Evolutionary conservation across 30 jellyfish, hydroid and myxozoan species (phyloP).

Genomic region (Hydractinia symbiolongicarpus): DNA sequence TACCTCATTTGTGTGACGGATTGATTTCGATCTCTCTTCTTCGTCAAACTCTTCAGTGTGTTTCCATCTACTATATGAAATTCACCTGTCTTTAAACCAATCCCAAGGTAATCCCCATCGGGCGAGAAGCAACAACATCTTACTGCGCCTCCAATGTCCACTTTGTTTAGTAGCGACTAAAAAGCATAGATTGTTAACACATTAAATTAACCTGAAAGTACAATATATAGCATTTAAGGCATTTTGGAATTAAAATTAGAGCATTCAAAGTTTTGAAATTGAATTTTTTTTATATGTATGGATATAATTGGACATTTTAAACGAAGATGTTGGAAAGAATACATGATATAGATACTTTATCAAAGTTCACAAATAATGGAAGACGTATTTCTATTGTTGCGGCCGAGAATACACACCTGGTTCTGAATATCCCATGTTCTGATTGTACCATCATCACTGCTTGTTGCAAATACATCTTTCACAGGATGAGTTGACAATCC

Average conservation of each 20-base stretch:
- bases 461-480: conserved; percentile 64
- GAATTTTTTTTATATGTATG: too few species aligned
- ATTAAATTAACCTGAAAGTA: too few species aligned
- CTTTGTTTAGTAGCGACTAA: conserved; percentile 51
- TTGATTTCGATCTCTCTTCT: conserved; percentile 72
- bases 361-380: neutral
- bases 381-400: neutral
- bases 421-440: conserved; percentile 69
- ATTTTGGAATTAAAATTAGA: too few species aligned
- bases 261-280: too few species aligned
- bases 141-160: conserved; percentile 55
- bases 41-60: conserved; percentile 62
- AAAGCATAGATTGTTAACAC: neutral
- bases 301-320: too few species aligned
- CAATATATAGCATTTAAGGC: too few species aligned
- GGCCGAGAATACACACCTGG: conserved; percentile 44
- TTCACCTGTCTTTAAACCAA: conserved; percentile 90
- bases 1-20: conserved; percentile 76
- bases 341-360: neutral
- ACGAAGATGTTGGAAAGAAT: too few species aligned
- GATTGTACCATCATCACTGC: conserved; percentile 88
- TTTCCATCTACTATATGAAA: conserved; percentile 51
- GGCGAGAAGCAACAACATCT: conserved; percentile 71
- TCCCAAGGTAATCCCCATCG: conserved; percentile 68
- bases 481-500: conserved; percentile 81